Conservation (phyloP, 2,797 vertebrate species). For the Pelodytes ibericus region DNA sequence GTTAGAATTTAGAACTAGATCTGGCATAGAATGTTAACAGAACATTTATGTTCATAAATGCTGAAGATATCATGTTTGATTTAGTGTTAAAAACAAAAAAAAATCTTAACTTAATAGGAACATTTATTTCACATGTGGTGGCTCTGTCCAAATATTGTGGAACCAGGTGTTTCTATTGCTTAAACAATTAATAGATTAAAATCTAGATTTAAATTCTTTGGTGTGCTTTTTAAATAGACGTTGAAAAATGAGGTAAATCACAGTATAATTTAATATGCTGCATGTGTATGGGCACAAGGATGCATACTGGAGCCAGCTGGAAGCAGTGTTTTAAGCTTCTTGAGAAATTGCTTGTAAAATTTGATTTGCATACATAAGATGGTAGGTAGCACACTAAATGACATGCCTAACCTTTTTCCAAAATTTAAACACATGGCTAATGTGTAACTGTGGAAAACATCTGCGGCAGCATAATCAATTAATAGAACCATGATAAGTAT, state of each 20-base stretch:
- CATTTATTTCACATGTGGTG: background rate
- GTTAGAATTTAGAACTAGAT: too few relatives aligned
- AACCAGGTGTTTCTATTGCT: background rate
- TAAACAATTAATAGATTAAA: background rate
- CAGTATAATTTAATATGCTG: background rate
- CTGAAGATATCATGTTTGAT: background rate
- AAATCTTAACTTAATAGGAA: background rate
- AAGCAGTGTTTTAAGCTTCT: background rate
- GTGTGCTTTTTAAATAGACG: background rate
- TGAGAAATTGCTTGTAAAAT: background rate
- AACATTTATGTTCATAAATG: background rate
- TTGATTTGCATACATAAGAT: background rate
- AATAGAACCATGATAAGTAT: background rate
- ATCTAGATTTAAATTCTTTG: background rate
- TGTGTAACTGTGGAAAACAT: background rate
- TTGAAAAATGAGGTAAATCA: background rate
- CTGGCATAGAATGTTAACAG: background rate
- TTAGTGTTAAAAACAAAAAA: background rate
- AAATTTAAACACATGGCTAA: background rate
- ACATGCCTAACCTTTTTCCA: background rate
- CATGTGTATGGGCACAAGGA: background rate
- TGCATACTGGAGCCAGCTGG: background rate
- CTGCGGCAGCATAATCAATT: background rate
- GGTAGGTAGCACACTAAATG: background rate
- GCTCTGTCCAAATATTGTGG: background rate